Evolutionary conservation across 2,113 vertebrate species (phyloP), one percentile per base, ranked within the genome.

Genomic region (Clupea harengus): DNA sequence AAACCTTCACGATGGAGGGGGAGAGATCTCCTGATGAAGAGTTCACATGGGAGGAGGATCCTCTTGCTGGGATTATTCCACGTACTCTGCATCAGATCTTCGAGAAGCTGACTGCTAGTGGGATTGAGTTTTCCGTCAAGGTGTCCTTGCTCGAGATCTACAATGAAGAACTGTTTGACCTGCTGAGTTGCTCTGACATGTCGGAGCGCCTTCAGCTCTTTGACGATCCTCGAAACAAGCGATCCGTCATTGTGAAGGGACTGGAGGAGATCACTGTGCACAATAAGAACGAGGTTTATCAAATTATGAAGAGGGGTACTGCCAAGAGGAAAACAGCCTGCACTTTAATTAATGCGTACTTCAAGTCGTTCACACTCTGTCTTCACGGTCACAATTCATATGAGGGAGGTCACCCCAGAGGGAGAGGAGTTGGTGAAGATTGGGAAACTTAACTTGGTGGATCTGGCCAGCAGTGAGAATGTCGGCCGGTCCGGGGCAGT

Each of bases 1-100:
- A 99, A 93, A 99, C 98, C 0, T 99, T 99, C 93, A 99, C 98
- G 49, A 99, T 99, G 98, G 98, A 99, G 93, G 98, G 98, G 13
- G 98, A 99, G 89, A 92, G 98, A 80, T 97, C 97, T 60, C 96
- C 97, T 3, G 95, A 97, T 87, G 96, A 95, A 86, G 93, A 96
- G 88, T 99, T 97, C 89, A 99, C 98, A 45, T 99, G 98, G 98
- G 98, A 99, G 92, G 96, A 99, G 96, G 98, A 99, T 93, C 98
- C 98, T 8, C 93, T 99, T 86, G 98, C 97, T 20, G 98, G 98
- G 72, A 96, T 99, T 92, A 99, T 99, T 93, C 98, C 98, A 46
- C 95, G 98, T 46, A 99, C 98, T 0, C 94, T 99, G 89, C 98
- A 99, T 91, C 98, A 99, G 90, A 98, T 99, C 92, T 99, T 99